phyloP scores from a whole-genome alignment of 2,888 invertebrate species.

The Caenorhabditis japonica region DNA sequence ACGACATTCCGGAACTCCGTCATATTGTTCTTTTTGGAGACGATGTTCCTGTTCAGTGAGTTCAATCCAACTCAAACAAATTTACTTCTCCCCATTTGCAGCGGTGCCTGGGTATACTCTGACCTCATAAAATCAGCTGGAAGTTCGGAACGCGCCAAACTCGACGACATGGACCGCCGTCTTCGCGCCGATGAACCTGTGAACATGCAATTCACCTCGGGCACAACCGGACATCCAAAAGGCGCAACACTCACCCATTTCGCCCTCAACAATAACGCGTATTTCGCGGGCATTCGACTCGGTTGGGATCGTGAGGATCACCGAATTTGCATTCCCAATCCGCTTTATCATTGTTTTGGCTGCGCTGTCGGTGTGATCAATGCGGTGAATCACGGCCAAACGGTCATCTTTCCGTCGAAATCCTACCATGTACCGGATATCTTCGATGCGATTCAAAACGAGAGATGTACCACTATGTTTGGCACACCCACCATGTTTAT shows the following conservation, averaged over 20 bases:
- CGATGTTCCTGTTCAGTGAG: slow-evolving; percentile 49
- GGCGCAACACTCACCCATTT: slow-evolving; percentile 82
- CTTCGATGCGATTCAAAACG: slow-evolving; percentile 82
- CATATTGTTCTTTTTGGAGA: slow-evolving; percentile 80
- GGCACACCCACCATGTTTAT: slow-evolving; percentile 80
- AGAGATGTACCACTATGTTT: slow-evolving; percentile 81
- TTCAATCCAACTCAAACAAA: neutral
- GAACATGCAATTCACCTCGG: slow-evolving; percentile 82
- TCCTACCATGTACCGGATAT: slow-evolving; percentile 82
- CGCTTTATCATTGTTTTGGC: slow-evolving; percentile 84
- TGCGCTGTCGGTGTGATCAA: slow-evolving; percentile 82
- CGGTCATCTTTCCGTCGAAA: slow-evolving; percentile 78
- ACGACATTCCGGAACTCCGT: slow-evolving; percentile 78
- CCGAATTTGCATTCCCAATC: slow-evolving; percentile 70
- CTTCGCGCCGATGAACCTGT: slow-evolving; percentile 83
- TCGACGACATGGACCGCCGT: slow-evolving; percentile 79
- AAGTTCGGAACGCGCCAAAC: slow-evolving; percentile 68
- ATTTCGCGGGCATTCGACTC: slow-evolving; percentile 81
- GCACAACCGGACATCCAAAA: slow-evolving; percentile 87
- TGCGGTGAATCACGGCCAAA: slow-evolving; percentile 80
- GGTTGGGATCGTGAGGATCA: slow-evolving; percentile 76
- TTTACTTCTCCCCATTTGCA: slow-evolving; percentile 60
- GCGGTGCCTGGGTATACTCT: slow-evolving; percentile 79
- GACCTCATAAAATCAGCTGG: slow-evolving; percentile 78
- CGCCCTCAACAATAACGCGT: slow-evolving; percentile 85